Conservation (phyloP, 2,113 vertebrate genomes). For the Daubentonia madagascariensis region DNA sequence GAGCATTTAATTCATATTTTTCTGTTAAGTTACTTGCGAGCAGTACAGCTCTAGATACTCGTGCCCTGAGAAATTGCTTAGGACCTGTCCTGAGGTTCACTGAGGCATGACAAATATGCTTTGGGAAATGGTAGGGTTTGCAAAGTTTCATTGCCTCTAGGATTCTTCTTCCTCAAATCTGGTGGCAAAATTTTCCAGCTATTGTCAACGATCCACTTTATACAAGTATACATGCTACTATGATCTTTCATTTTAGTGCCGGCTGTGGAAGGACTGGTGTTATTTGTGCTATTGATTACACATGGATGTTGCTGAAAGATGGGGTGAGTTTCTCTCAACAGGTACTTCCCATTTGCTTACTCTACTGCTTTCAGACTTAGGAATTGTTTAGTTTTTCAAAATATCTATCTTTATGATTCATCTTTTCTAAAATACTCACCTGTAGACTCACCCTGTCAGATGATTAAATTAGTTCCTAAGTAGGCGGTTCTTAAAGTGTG, state of each 20-base stretch:
- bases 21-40: constrained; percentile 1
- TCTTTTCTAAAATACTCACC: neutral
- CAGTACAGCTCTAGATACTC: neutral
- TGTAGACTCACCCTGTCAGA: neutral
- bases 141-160: neutral
- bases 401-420: neutral
- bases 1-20: neutral
- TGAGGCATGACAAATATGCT: neutral
- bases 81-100: neutral
- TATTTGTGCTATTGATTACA: constrained; percentile 95
- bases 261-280: constrained; percentile 97
- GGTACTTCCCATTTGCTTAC: neutral
- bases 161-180: neutral
- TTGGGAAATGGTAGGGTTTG: neutral
- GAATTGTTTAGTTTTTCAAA: neutral
- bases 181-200: neutral
- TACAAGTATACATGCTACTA: neutral
- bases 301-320: constrained; percentile 92
- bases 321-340: constrained; percentile 83
- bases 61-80: neutral
- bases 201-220: neutral
- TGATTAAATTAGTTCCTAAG: neutral
- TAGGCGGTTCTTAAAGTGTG: neutral
- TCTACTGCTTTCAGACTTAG: neutral
- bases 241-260: constrained; percentile 86